Evolutionary conservation across 2,888 invertebrate genomes (phyloP), one percentile per base, ranked within the genome.

Genomic region (Coenonympha arcania): DNA sequence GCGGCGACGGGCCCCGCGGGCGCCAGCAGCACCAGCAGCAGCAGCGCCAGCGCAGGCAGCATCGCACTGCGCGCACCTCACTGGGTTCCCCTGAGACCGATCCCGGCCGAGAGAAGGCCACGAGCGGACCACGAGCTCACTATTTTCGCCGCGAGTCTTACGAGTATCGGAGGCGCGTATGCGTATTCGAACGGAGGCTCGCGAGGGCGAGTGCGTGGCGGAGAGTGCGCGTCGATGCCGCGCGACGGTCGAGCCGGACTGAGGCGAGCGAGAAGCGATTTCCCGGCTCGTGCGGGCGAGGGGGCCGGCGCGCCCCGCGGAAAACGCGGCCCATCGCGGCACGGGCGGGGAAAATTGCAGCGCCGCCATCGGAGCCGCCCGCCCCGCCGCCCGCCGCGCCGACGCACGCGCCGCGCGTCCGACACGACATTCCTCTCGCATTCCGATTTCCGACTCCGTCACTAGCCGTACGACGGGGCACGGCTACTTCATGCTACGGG

Each of bases 231-330:
- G 84, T 80, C 82, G 75, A 74, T 67, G 66, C 81, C 69, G 66
- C 75, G 75, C 83, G 81, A 76, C 81, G 83, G 76, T 77, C 69
- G 79, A 78, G 76, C 71, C 79, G 74, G 74, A 86, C 85, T 86
- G 85, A 85, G 79, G 65, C 71, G 77, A 68, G 73, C 77, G 76
- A 75, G 75, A 75, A 81, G 54, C 61, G 61, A 80, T 85, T 84
- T 84, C 84, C 84, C 77, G 76, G 78, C 73, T 69, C 67, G 68
- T 68, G 72, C 64, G 75, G 58, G 76, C 68, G 78, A 73, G 81
- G 83, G 79, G 76, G 73, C 75, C 72, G 76, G 72, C 73, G 78
- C 76, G 79, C 78, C 79, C 78, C 80, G 73, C 77, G 84, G 81
- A 84, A 84, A 84, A 81, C 78, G 78, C 76, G 71, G 66, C 64